Evolutionary conservation across 2,888 invertebrate species (phyloP).

Genomic region (Oscheius sp.): DNA sequence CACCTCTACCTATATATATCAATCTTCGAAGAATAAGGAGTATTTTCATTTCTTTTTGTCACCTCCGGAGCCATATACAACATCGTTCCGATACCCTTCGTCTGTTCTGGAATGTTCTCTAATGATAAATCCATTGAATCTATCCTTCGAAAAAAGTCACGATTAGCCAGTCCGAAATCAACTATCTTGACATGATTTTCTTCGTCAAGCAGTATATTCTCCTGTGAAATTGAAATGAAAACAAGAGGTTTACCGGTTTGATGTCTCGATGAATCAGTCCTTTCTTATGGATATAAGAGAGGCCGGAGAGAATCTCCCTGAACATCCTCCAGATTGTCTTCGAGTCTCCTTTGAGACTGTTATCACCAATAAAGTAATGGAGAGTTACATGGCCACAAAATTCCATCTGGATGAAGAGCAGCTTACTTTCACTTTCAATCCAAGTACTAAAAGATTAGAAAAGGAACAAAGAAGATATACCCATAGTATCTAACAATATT

Average conservation of each 20-base stretch:
- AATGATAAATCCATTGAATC: not conserved
- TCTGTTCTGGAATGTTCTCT: conserved; percentile 43
- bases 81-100: conserved; percentile 75
- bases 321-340: conserved; percentile 82
- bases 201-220: conserved; percentile 73
- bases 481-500: conserved; percentile 81
- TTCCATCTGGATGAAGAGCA: conserved; percentile 82
- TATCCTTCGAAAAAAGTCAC: conserved; percentile 34
- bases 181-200: conserved; percentile 80
- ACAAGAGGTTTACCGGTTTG: conserved; percentile 62
- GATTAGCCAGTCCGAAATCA: conserved; percentile 95
- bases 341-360: conserved; percentile 75
- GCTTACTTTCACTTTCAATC: conserved; percentile 30
- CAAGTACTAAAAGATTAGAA: conserved; percentile 31
- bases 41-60: conserved; percentile 67
- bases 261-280: conserved; percentile 66
- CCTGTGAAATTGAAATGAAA: too few relatives aligned
- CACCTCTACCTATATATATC: conserved; percentile 84
- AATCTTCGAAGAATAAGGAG: conserved; percentile 72
- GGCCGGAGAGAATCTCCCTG: conserved; percentile 86
- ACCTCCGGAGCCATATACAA: not conserved
- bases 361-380: conserved; percentile 74
- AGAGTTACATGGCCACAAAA: conserved; percentile 96
- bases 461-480: not conserved
- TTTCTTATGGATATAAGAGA: conserved; percentile 64